Evolutionary conservation across 1,140 invertebrate genomes (phyloP), one percentile per base, ranked within the genome.

Genomic region (Homalodisca vitripennis): DNA sequence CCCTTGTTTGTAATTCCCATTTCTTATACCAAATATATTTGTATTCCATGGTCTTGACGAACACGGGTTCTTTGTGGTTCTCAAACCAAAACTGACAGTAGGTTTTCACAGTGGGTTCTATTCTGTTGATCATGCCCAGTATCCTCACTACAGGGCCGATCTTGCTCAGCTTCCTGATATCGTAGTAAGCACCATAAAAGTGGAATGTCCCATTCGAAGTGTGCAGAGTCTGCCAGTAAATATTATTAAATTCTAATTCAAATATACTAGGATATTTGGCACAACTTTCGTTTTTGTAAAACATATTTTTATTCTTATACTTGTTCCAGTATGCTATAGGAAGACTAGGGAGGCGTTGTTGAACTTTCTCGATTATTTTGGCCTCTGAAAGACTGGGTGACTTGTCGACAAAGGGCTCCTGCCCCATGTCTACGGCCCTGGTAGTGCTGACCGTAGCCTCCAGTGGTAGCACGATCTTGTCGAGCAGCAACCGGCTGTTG

Each of bases 1-100:
- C 6, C 91, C 92, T 77, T 95, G 90, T 76, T 93, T 92, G 79
- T 95, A 95, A 79, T 97, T 97, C 94, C 94, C 94, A 97, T 78
- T 94, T 95, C 66, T 89, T 88, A 77, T 94, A 93, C 94, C 94
- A 97, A 71, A 95, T 92, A 77, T 96, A 96, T 75, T 95, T 95
- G 80, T 96, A 97, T 78, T 95, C 93, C 67, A 92, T 85, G 1
- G 87, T 88, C 73, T 91, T 91, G 2, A 92, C 87, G 24, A 96
- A 85, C 1, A 90, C 87, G 12, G 90, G 90, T 72, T 91, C 89
- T 69, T 88, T 89, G 70, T 90, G 86, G 22, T 88, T 88, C 48
- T 94, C 91, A 79, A 93, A 96, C 94, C 94, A 97, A 68, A 97
- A 85, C 76, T 95, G 92, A 76, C 94, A 97, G 76, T 88, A 89